These are phyloP conservation scores for Lutjanus argentimaculatus DNA, from an alignment of 2,797 vertebrate genomes.

Conservation along the genomic window DNA sequence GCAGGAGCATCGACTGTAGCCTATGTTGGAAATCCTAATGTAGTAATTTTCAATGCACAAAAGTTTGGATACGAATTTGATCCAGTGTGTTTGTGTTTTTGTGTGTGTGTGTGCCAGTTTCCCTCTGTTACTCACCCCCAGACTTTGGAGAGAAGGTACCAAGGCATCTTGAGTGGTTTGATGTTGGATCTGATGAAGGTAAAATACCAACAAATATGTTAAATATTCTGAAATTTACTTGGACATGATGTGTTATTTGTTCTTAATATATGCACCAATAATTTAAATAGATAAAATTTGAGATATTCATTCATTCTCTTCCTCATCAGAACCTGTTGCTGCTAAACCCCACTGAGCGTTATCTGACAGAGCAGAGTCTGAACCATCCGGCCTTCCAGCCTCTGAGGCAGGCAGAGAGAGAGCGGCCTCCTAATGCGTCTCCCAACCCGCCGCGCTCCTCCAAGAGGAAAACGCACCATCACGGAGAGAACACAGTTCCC, in stretches of 20 bases:
- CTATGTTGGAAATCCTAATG: slow-evolving; percentile 27
- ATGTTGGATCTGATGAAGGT: slow-evolving; percentile 99
- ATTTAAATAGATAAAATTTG: neutral
- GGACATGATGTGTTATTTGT: neutral
- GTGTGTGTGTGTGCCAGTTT: slow-evolving; percentile 85
- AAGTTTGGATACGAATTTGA: slow-evolving; percentile 27
- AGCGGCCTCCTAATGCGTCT: slow-evolving; percentile 89
- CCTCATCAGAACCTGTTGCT: slow-evolving; percentile 92
- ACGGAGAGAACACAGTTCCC: slow-evolving; percentile 95
- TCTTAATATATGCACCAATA: neutral
- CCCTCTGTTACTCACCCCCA: slow-evolving; percentile 98
- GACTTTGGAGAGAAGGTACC: slow-evolving; percentile 96
- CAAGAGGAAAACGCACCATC: slow-evolving; percentile 98
- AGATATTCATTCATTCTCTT: neutral
- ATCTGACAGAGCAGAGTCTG: slow-evolving; percentile 96
- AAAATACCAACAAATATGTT: slow-evolving; percentile 36
- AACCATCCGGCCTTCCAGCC: slow-evolving; percentile 98
- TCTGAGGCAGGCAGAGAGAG: slow-evolving; percentile 94
- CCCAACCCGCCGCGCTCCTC: slow-evolving; percentile 93
- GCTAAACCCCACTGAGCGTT: slow-evolving; percentile 96
- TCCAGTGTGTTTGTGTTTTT: slow-evolving; percentile 30
- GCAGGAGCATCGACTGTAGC: slow-evolving; percentile 30
- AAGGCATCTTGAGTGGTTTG: slow-evolving; percentile 95
- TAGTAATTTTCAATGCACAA: slow-evolving; percentile 13
- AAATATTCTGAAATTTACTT: neutral